Evolutionary conservation across 2,797 vertebrate genomes (phyloP).

Genomic region (Cynodonichthys magdalenae): DNA sequence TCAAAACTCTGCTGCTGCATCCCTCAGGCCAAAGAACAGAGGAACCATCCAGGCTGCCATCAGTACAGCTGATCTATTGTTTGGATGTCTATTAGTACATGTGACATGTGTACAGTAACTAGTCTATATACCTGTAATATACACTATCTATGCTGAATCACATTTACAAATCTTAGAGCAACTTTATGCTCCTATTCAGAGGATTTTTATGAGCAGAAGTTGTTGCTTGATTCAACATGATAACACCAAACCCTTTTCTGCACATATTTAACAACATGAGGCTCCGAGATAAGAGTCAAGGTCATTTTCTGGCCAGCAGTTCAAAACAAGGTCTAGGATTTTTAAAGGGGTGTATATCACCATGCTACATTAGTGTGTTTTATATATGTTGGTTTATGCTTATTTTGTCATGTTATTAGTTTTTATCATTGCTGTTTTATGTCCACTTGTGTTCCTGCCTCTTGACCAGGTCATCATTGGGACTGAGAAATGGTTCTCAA

Average conservation of each 20-base stretch:
- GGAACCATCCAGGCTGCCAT: neutral
- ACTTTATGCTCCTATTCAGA: neutral
- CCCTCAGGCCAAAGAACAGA: conserved; percentile 7
- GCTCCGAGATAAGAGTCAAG: neutral
- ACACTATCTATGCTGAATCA: neutral
- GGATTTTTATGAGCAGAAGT: neutral
- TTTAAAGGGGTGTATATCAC: too few relatives aligned
- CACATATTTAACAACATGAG: neutral
- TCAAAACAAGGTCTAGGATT: too few relatives aligned
- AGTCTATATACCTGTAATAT: neutral
- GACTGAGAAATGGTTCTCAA: too few relatives aligned
- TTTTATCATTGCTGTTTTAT: too few relatives aligned
- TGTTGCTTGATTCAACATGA: neutral
- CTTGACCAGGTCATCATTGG: too few relatives aligned
- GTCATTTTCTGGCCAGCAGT: too few relatives aligned
- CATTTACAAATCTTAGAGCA: neutral
- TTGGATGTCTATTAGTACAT: neutral
- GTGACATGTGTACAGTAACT: conserved; percentile 1
- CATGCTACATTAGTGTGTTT: too few relatives aligned
- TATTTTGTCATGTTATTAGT: too few relatives aligned
- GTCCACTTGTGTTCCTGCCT: too few relatives aligned
- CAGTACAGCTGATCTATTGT: neutral
- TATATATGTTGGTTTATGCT: too few relatives aligned
- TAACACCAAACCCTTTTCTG: neutral
- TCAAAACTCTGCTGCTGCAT: neutral